Base-by-base conservation (phyloP, 2,113 vertebrate species). In the Phocoena sinus region DNA sequence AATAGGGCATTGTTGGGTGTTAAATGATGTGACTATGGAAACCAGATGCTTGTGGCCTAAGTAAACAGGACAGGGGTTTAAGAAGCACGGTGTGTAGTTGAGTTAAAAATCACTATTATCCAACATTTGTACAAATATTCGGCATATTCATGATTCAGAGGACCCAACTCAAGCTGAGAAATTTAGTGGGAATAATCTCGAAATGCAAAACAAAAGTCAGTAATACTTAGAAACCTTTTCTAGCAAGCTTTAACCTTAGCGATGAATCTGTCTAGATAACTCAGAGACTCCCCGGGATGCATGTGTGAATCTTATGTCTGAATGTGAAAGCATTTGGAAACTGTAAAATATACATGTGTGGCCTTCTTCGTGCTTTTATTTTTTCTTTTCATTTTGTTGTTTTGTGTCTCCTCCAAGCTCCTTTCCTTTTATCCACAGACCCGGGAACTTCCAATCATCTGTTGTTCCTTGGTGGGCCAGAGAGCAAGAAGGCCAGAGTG, bases 11-110 rank as follows among this genome's bases (percentile, higher is more conserved):
- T 73, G 50, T 60, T 91, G 41, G 23, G 2, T 93, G n/a, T 88
- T 95, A 89, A 67, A 85, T 86, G 93, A 74, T 26, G 41, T 93
- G 67, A 94, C 89, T 76, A 11, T 91, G 65, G 44, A 93, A 97
- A 91, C 15, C 25, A 93, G 15, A 53, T 89, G 71, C 65, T 70
- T 53, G 36, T 62, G 56, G 0, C 74, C 93, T 73, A 65, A 84
- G 73, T 65, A 93, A 89, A 87, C 31, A 76, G 28, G 18, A 62
- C 25, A 62, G 14, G 23, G 18, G 79, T 82, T 89, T 79, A 86
- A 92, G 83, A 97, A 92, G 9, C 23, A 53, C 13, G 13, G 14
- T 62, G 9, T 20, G 18, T 67, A 44, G 13, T 44, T 95, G 41
- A 33, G n/a, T 89, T 83, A 74, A 89, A 96, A 92, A 95, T 23